Base-by-base conservation (phyloP, 2,797 vertebrate species). In the Carapus acus region DNA sequence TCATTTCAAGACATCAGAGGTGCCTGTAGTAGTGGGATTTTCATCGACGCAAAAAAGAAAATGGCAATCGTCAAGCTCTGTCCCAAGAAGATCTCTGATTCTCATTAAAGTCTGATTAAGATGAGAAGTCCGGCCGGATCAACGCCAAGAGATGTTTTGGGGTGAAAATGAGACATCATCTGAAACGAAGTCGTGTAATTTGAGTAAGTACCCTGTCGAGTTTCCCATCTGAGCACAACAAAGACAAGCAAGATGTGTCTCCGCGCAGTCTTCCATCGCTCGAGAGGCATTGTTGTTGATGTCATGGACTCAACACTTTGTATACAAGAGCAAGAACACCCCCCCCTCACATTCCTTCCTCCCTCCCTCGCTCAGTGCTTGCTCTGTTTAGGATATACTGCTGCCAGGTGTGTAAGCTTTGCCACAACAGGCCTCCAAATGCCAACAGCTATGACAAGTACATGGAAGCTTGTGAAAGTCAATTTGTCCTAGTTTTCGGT, bases 391-490 rank as follows among this genome's bases (percentile, higher is more conserved):
- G 27, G 17, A n/a, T 15, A 19, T n/a, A n/a, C n/a, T 6, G 17
- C 21, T 20, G 20, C 48, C 52, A 65, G 49, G 29, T 52, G 22
- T 45, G 23, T 14, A 44, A 7, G 11, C 2, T 53, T 62, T 46
- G 21, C 55, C 31, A 55, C 43, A 33, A 52, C 36, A 43, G 20
- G 17, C 21, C 8, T 36, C 13, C 19, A 16, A 41, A 29, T 22
- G 14, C 44, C 44, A 62, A 22, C 8, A 41, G 45, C 56, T 31
- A 19, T 58, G 54, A 50, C 58, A 53, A 37, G 21, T 50, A 33
- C 61, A 62, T 16, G 38, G 34, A 54, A 17, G 23, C 48, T n/a
- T 38, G 53, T 49, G 49, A 14, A 40, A 59, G 58, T 62, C 46
- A 52, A 19, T 62, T 67, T 21, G 43, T 23, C 52, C 36, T 20